These are phyloP conservation scores for Bellardia bayeri DNA, from an alignment of 2,888 invertebrate genomes.

Conservation along the genomic window DNA sequence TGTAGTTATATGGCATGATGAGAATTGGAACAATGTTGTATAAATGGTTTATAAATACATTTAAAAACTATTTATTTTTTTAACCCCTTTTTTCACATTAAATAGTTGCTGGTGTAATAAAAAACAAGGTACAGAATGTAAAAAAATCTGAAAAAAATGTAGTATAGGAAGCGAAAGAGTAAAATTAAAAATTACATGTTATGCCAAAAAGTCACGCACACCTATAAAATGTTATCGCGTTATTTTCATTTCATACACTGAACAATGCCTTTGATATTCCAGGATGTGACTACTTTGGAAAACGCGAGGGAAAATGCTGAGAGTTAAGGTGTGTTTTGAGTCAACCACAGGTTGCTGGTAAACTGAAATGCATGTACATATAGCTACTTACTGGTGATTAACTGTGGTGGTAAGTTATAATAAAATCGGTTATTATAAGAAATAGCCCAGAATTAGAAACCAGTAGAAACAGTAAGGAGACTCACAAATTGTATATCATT, in stretches of 20 bases:
- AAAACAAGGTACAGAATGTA: slow-evolving; percentile 39
- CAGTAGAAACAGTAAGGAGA: too few species aligned
- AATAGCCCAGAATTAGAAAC: too few species aligned
- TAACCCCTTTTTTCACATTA: background rate
- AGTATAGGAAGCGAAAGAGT: background rate
- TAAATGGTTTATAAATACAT: slow-evolving; percentile 63
- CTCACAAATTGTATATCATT: too few species aligned
- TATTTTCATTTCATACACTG: slow-evolving; percentile 33
- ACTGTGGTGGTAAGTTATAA: background rate
- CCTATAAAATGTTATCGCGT: slow-evolving; percentile 65
- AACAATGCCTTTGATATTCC: slow-evolving; percentile 39
- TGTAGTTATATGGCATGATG: background rate
- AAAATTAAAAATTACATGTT: slow-evolving; percentile 63
- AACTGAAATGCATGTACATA: background rate
- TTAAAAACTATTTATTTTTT: slow-evolving; percentile 39
- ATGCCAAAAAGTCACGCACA: slow-evolving; percentile 70
- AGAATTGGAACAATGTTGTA: slow-evolving; percentile 46
- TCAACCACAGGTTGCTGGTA: background rate
- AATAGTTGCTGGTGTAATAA: slow-evolving; percentile 29
- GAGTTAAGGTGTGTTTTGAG: background rate
- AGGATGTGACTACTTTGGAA: slow-evolving; percentile 24
- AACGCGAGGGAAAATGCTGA: slow-evolving; percentile 24
- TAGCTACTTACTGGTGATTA: background rate
- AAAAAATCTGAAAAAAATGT: background rate
- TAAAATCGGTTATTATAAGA: too few species aligned